Conservation (phyloP, 1,140 invertebrate genomes). For the Maconellicoccus hirsutus region DNA sequence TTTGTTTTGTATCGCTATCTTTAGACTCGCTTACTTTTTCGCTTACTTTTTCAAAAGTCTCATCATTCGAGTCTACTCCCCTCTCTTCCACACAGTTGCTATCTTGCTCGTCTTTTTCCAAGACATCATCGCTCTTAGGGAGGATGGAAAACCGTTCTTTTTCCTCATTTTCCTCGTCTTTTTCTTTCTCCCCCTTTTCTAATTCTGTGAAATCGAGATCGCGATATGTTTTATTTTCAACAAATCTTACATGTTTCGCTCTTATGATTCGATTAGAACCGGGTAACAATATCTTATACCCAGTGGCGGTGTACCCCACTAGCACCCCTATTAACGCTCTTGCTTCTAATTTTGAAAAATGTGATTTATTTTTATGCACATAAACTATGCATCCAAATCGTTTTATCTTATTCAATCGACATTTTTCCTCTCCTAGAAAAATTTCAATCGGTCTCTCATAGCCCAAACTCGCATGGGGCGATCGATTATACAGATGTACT, state of each 20-base stretch:
- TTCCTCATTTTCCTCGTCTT: neutral
- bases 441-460: neutral
- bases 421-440: neutral
- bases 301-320: neutral
- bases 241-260: neutral
- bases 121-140: too few species aligned
- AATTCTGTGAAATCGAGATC: too few species aligned
- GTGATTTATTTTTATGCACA: neutral
- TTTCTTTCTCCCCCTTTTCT: neutral
- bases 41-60: too few species aligned
- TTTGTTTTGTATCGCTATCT: too few species aligned
- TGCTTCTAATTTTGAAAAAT: neutral
- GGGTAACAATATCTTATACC: neutral
- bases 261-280: neutral
- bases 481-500: neutral
- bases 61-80: too few species aligned
- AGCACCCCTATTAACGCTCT: neutral
- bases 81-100: too few species aligned
- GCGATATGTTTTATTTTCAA: neutral
- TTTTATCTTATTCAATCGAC: neutral
- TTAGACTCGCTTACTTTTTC: too few species aligned
- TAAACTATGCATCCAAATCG: neutral
- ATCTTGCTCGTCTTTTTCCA: too few species aligned
- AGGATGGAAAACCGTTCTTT: neutral
- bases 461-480: neutral